Evolutionary conservation across 2,888 invertebrate genomes (phyloP).

Genomic region (Gibbula magus): DNA sequence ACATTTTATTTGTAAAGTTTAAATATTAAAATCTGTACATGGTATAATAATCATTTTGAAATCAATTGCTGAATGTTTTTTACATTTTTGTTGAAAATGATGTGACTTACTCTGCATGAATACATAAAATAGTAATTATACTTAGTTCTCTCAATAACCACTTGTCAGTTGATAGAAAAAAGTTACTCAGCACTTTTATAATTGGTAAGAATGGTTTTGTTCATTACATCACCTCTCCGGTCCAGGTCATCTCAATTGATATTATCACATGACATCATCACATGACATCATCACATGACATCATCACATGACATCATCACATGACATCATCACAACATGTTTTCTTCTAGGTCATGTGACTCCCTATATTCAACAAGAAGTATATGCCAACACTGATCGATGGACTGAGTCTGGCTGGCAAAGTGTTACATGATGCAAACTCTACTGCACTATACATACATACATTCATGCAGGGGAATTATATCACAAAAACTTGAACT

Average conservation of each 20-base stretch:
- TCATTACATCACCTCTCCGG: background rate
- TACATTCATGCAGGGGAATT: background rate
- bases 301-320: background rate
- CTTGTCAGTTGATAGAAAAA: background rate
- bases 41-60: too few relatives aligned
- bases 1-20: too few relatives aligned
- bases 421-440: background rate
- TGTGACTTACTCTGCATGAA: too few relatives aligned
- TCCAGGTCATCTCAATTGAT: background rate
- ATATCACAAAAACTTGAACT: too few relatives aligned
- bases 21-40: too few relatives aligned
- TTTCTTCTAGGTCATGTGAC: background rate
- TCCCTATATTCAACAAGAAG: background rate
- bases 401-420: slow-evolving; percentile 10
- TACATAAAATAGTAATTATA: background rate
- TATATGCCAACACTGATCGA: background rate
- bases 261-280: background rate
- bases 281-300: background rate
- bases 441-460: background rate
- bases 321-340: background rate
- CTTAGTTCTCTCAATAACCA: too few relatives aligned
- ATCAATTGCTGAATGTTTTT: too few relatives aligned
- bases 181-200: background rate
- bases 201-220: background rate
- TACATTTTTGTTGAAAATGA: too few relatives aligned